Evolutionary conservation across 2,797 vertebrate species (phyloP).

Genomic region (Fistularia tabacaria): DNA sequence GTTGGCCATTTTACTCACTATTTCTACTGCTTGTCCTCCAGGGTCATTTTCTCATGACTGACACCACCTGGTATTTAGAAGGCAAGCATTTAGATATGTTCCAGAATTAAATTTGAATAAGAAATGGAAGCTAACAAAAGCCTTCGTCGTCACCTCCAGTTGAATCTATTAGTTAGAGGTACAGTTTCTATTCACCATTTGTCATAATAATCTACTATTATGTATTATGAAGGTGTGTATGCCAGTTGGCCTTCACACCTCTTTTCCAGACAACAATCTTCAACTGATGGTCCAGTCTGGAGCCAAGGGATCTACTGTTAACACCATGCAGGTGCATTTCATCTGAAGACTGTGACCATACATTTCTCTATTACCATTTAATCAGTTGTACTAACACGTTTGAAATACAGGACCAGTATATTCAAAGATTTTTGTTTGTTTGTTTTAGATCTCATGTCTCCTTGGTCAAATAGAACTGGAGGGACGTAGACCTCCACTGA

Average conservation of each 20-base stretch:
- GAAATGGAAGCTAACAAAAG: no score
- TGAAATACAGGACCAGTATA: background rate
- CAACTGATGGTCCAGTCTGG: constrained; percentile 98
- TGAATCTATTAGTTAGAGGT: no score
- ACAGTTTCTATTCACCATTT: no score
- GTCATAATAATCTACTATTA: background rate
- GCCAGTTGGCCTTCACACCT: constrained; percentile 89
- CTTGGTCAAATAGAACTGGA: constrained; percentile 98
- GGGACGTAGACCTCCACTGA: constrained; percentile 91
- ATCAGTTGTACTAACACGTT: background rate
- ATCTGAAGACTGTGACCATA: no score
- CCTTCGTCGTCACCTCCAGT: no score
- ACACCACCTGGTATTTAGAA: no score
- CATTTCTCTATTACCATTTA: background rate
- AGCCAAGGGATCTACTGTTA: constrained; percentile 96
- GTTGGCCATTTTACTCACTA: no score
- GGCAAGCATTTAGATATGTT: no score
- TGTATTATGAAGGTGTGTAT: constrained; percentile 83
- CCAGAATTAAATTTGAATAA: no score
- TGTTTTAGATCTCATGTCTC: constrained; percentile 89
- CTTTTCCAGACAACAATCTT: constrained; percentile 95
- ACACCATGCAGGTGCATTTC: constrained; percentile 92
- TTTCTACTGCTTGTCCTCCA: no score
- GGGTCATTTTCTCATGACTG: no score
- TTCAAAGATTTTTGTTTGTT: background rate